Evolutionary conservation across 2,113 vertebrate genomes (phyloP), one percentile per base, ranked within the genome.

Genomic region (Indicator maculatus): DNA sequence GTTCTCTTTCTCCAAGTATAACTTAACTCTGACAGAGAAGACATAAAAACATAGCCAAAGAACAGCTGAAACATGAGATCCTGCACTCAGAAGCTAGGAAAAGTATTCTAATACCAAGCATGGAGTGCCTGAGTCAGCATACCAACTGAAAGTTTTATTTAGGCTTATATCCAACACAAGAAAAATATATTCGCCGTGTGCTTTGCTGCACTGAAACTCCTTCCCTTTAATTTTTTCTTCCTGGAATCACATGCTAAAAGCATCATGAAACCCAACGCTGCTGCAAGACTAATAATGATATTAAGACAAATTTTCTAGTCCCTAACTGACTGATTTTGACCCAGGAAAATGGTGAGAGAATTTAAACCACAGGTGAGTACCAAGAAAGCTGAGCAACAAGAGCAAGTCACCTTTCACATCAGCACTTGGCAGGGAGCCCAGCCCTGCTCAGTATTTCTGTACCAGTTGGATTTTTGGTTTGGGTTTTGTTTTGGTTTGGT

Each of bases 111-210:
- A 95, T 88, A 96, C 80, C 44, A 91, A 94, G 90, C 26, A 56
- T 39, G 87, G 89, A 97, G 95, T 66, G 45, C 94, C 97, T 97
- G 97, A 97, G 88, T 97, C 97, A 97, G 97, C 97, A 96, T 66
- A 94, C 89, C 75, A 81, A 82, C 88, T 31, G 9, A 66, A 82
- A 96, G 75, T 56, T 87, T 58, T 80, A 90, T 88, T 95, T 92
- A 66, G 83, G 86, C 88, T 94, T 86, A 61, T 92, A 93, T 90
- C 72, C 95, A 97, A 77, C 72, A 80, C 65, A 81, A 88, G 71
- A 95, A 95, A 92, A 69, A 63, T 24, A 52, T 24, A 52, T 24
- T 52, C 47, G 11, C 50, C 24, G 50, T 38, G 56, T 67, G 94
- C 89, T 93, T 81, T 96, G 79, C 95, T 85, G 63, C 80, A 96